Conservation (phyloP, 2,797 vertebrate genomes). For the Moxostoma hubbsi region DNA sequence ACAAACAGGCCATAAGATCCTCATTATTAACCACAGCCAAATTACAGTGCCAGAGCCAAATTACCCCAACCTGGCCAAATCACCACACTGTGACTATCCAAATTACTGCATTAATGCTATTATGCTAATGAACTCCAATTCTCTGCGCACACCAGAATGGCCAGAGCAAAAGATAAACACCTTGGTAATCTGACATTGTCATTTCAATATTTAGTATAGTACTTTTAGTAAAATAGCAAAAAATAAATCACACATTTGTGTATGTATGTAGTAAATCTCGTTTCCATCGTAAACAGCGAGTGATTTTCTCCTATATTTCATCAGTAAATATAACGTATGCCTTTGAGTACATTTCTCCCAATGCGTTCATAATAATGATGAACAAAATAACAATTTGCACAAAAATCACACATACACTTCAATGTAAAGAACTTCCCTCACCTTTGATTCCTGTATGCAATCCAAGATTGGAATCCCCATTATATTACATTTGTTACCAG, state of each 20-base stretch:
- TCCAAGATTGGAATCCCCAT: background rate
- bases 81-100: constrained; percentile 9
- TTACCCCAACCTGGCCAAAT: constrained; percentile 32
- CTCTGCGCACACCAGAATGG: background rate
- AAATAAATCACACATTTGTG: no score
- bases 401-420: background rate
- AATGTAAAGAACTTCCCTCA: background rate
- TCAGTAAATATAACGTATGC: no score
- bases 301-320: no score
- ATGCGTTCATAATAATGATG: no score
- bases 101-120: constrained; percentile 46
- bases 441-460: constrained; percentile 5
- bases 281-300: no score
- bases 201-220: no score
- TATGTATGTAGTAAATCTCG: no score
- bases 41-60: constrained; percentile 35
- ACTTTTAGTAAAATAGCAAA: no score
- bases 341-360: no score
- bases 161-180: constrained; percentile 16
- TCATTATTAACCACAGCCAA: constrained; percentile 62
- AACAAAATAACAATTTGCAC: no score
- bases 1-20: constrained; percentile 63
- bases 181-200: constrained; percentile 11
- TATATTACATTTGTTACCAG: constrained; percentile 55
- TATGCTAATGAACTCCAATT: constrained; percentile 35